Percentiles rank a stretch among this genome's conserved stretches.
phyloP scores from a whole-genome alignment of 1,140 invertebrate genomes.

The Eriocheir sinensis region DNA sequence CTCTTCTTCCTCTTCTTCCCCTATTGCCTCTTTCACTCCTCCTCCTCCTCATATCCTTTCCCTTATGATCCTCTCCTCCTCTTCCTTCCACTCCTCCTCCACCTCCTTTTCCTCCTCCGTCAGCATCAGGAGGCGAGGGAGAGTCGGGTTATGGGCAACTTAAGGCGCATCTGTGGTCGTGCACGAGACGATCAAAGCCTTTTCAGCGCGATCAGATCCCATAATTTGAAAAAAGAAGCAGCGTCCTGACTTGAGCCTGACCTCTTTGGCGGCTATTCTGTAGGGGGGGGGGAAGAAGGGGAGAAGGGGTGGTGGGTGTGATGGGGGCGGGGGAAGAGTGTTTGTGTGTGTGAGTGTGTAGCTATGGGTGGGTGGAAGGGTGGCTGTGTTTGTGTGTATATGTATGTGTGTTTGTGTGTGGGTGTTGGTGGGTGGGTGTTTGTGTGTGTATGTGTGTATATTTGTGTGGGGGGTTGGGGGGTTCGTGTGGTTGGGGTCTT shows the following conservation, averaged over 20 bases:
- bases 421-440: neutral
- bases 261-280: neutral
- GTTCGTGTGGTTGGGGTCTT: neutral
- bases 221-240: neutral
- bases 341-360: too few relatives aligned
- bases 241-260: neutral
- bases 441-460: conserved; percentile 26
- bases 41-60: neutral
- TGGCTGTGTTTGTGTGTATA: neutral
- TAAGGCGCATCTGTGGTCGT: neutral
- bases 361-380: neutral
- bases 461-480: neutral
- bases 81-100: neutral
- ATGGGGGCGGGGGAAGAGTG: too few relatives aligned
- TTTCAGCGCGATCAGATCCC: neutral
- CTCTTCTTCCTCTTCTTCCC: neutral
- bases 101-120: neutral
- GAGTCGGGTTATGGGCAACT: neutral
- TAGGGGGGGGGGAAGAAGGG: too few relatives aligned
- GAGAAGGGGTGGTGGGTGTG: too few relatives aligned
- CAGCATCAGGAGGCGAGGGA: neutral
- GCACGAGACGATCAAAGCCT: neutral
- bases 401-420: neutral
- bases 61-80: neutral
- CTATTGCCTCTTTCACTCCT: neutral